Conservation (phyloP, 1,140 invertebrate genomes). For the Hestina assimilis region DNA sequence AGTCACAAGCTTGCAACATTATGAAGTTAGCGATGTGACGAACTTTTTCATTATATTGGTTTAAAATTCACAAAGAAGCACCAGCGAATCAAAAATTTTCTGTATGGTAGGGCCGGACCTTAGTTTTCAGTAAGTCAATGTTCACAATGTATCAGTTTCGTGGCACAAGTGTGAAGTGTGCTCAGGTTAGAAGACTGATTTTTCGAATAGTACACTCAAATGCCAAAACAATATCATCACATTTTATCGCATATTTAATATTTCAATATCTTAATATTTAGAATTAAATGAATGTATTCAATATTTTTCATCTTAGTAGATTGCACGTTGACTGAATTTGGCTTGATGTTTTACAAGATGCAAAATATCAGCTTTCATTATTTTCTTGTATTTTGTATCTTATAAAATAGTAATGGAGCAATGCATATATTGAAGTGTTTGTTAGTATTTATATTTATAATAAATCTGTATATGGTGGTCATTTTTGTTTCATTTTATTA, state of each 20-base stretch:
- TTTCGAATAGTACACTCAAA: constrained; percentile 54
- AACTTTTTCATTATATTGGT: too few relatives aligned
- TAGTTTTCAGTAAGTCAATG: not conserved
- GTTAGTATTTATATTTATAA: constrained; percentile 54
- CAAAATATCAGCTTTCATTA: constrained; percentile 2
- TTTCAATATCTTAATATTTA: constrained; percentile 10
- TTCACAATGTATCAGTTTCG: not conserved
- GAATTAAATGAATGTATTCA: constrained; percentile 13
- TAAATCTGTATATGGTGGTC: constrained; percentile 49
- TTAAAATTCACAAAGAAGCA: too few relatives aligned
- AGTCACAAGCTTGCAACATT: too few relatives aligned
- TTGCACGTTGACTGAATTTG: constrained; percentile 23
- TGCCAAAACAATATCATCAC: constrained; percentile 41
- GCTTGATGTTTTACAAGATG: constrained; percentile 16
- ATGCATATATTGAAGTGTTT: constrained; percentile 20
- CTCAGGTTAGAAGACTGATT: constrained; percentile 73
- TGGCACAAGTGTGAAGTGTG: constrained; percentile 33
- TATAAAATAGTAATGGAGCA: constrained; percentile 3
- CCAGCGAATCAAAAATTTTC: too few relatives aligned
- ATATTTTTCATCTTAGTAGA: constrained; percentile 18
- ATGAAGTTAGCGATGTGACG: too few relatives aligned
- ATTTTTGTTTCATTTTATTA: constrained; percentile 15
- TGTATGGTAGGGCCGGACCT: too few relatives aligned
- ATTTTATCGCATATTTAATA: constrained; percentile 11
- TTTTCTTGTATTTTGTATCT: constrained; percentile 17